phyloP scores from a whole-genome alignment of 2,797 vertebrate genomes.

The Acanthornis magna region DNA sequence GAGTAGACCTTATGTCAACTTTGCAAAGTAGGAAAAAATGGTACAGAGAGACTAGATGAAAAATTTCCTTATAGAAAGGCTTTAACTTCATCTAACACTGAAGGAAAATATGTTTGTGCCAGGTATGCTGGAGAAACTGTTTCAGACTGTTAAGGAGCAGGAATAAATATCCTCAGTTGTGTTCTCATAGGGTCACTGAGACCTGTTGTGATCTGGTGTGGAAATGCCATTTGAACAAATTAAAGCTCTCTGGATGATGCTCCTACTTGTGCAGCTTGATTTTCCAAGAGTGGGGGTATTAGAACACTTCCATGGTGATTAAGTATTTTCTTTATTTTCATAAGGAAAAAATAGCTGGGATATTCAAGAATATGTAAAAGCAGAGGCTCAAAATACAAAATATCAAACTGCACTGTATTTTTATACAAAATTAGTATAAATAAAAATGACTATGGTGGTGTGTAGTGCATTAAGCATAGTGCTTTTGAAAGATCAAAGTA shows the following conservation, averaged over 20 bases:
- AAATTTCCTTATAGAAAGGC: not conserved
- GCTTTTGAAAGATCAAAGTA: conserved; percentile 73
- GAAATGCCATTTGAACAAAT: not conserved
- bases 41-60: not conserved
- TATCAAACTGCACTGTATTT: conserved; percentile 26
- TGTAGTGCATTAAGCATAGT: conserved; percentile 36
- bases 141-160: not conserved
- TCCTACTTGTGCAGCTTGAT: not conserved
- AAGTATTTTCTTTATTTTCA: not conserved
- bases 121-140: not conserved
- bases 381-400: not conserved
- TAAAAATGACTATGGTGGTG: conserved; percentile 12
- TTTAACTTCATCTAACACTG: not conserved
- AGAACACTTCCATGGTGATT: not conserved
- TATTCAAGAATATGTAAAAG: not conserved
- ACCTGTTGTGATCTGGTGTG: not conserved
- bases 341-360: not conserved
- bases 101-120: not conserved
- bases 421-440: conserved; percentile 45
- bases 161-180: not conserved
- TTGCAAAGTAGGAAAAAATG: not conserved
- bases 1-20: not conserved
- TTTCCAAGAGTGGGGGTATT: not conserved
- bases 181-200: not conserved
- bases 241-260: not conserved